Percentiles rank a stretch among this genome's conserved stretches.
Conservation (phyloP, 2,888 invertebrate species). For the Lobophora halterata region DNA sequence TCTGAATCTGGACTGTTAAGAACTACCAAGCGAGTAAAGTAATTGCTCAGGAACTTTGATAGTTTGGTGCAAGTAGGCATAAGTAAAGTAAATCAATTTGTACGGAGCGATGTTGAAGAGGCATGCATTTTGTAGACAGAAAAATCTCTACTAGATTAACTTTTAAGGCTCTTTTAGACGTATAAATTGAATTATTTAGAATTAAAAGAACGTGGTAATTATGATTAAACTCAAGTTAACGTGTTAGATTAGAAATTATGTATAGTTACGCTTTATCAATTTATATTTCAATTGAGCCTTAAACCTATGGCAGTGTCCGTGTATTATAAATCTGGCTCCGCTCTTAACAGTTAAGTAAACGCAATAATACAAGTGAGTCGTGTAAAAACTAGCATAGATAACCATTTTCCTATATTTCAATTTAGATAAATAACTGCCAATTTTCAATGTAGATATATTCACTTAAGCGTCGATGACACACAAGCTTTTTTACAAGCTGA, state of each 20-base stretch:
- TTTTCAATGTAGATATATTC: slow-evolving; percentile 40
- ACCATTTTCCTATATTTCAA: slow-evolving; percentile 75
- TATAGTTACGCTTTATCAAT: slow-evolving; percentile 25
- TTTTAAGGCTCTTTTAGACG: slow-evolving; percentile 19
- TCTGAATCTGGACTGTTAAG: too few relatives aligned
- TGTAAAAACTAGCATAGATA: slow-evolving; percentile 72
- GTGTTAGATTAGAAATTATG: slow-evolving; percentile 24
- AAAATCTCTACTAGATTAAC: too few relatives aligned
- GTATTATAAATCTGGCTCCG: slow-evolving; percentile 46
- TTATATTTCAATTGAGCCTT: slow-evolving; percentile 33
- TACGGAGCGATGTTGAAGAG: too few relatives aligned
- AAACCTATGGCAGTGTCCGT: slow-evolving; percentile 31
- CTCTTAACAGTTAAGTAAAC: slow-evolving; percentile 63
- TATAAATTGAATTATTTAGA: slow-evolving; percentile 24
- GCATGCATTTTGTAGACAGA: too few relatives aligned
- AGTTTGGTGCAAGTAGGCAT: too few relatives aligned
- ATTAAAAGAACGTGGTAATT: slow-evolving; percentile 24
- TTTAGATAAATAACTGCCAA: slow-evolving; percentile 73
- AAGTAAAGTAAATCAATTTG: too few relatives aligned
- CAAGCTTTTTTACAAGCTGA: too few relatives aligned
- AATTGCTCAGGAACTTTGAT: too few relatives aligned
- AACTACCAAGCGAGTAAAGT: too few relatives aligned
- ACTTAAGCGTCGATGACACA: slow-evolving; percentile 28
- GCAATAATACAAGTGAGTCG: slow-evolving; percentile 74
- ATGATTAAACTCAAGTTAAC: slow-evolving; percentile 26